These are phyloP conservation scores for Orientallactaga bullata DNA, from an alignment of 2,113 vertebrate species.

Conservation along the genomic window DNA sequence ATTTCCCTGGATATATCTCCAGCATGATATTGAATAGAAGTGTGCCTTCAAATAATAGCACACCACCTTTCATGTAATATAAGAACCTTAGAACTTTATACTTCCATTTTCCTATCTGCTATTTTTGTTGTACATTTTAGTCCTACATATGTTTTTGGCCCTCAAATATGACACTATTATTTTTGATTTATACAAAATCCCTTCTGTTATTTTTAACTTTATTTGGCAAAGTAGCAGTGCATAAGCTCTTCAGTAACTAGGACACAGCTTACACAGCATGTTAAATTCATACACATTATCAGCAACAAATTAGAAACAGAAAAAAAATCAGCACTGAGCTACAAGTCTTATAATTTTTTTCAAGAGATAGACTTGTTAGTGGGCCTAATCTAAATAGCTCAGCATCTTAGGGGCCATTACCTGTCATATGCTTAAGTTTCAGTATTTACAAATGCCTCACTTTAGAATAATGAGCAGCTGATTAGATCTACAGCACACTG, in stretches of 20 bases:
- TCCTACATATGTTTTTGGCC: not conserved
- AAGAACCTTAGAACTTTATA: not conserved
- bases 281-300: slow-evolving; percentile 85
- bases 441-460: slow-evolving; percentile 85
- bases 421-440: slow-evolving; percentile 78
- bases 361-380: slow-evolving; percentile 70
- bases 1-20: not conserved
- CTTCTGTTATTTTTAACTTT: slow-evolving; percentile 88
- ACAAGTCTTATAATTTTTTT: slow-evolving; percentile 61
- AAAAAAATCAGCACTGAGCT: slow-evolving; percentile 72
- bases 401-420: slow-evolving; percentile 70
- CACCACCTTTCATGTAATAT: not conserved
- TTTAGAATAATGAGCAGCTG: slow-evolving; percentile 85
- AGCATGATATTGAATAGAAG: not conserved
- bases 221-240: slow-evolving; percentile 94
- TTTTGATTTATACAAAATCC: slow-evolving; percentile 39
- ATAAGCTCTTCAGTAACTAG: slow-evolving; percentile 85
- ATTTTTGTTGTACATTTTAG: not conserved
- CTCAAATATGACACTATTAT: not conserved
- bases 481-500: slow-evolving; percentile 89
- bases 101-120: slow-evolving; percentile 7
- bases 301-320: slow-evolving; percentile 86
- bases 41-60: slow-evolving; percentile 22
- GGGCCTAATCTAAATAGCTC: slow-evolving; percentile 81
- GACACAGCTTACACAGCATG: slow-evolving; percentile 85